A percentile compares a stretch with the other conserved stretches of the same genome.
Conservation (phyloP, 2,888 invertebrate species). For the Drosophila diplacantha region DNA sequence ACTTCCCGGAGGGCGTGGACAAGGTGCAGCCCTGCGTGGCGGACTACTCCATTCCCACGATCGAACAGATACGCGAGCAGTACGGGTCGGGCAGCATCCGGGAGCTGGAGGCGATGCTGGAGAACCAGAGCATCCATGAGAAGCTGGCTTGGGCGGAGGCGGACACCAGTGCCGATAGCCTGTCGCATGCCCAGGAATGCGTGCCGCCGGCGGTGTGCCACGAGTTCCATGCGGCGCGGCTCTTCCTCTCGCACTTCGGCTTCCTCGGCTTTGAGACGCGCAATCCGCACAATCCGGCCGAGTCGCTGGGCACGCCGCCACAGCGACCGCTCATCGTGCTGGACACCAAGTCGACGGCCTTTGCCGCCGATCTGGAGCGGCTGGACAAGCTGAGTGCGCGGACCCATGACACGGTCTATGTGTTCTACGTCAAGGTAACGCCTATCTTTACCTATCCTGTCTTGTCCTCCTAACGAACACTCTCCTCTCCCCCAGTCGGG, state of each 20-base stretch:
- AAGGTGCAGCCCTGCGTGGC: conserved; percentile 89
- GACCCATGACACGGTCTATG: conserved; percentile 93
- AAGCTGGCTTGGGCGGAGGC: conserved; percentile 79
- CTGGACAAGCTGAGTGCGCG: conserved; percentile 92
- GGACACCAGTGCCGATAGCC: conserved; percentile 76
- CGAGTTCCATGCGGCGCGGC: conserved; percentile 95
- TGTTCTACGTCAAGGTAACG: conserved; percentile 89
- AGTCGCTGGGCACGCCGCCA: conserved; percentile 67
- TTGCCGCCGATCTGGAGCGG: conserved; percentile 87
- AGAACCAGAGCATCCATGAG: conserved; percentile 83
- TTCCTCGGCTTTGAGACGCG: conserved; percentile 84
- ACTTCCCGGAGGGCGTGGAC: conserved; percentile 89
- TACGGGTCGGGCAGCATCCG: conserved; percentile 79
- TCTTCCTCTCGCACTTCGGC: conserved; percentile 97
- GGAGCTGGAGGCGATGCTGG: conserved; percentile 85
- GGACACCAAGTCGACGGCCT: conserved; percentile 80
- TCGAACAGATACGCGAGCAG: conserved; percentile 85
- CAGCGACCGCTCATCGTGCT: conserved; percentile 75
- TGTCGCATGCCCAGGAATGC: conserved; percentile 84
- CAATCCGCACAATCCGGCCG: conserved; percentile 74
- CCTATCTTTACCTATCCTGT: not conserved
- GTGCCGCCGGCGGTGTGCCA: conserved; percentile 89
- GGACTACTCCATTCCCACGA: conserved; percentile 93
- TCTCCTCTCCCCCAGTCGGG: conserved; percentile 79
- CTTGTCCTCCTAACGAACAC: rapidly evolving